These are phyloP conservation scores for Heterocephalus glaber DNA, from an alignment of 2,113 vertebrate species.

Conservation along the genomic window DNA sequence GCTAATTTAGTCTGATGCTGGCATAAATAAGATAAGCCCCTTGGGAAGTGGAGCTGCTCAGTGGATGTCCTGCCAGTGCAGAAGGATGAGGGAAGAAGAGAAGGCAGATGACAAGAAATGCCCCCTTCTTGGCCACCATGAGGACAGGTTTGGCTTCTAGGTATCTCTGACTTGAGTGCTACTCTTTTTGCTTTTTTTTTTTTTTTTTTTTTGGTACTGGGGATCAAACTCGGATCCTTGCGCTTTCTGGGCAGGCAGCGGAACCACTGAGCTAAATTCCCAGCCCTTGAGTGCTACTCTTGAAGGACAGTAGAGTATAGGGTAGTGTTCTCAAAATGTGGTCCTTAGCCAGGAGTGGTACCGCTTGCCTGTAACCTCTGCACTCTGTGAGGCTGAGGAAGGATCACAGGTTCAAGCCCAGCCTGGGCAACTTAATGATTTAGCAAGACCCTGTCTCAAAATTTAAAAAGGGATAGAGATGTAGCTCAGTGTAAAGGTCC, in stretches of 20 bases:
- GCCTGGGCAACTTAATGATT: background rate
- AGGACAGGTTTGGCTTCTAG: background rate
- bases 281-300: background rate
- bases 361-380: background rate
- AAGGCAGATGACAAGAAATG: background rate
- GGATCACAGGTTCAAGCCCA: background rate
- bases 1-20: slow-evolving; percentile 42
- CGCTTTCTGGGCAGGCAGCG: no score
- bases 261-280: no score
- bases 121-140: background rate
- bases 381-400: background rate
- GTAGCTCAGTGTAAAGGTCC: background rate
- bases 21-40: slow-evolving; percentile 24
- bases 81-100: background rate
- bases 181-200: no score
- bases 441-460: background rate
- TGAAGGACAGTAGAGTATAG: background rate
- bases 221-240: no score
- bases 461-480: background rate
- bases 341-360: background rate
- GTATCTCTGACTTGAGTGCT: background rate
- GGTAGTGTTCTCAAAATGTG: background rate
- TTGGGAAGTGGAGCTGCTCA: background rate
- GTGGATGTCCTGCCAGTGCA: background rate
- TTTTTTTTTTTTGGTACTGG: no score